Evolutionary conservation across 2,113 vertebrate genomes (phyloP).

Genomic region (Elephantulus edwardii): DNA sequence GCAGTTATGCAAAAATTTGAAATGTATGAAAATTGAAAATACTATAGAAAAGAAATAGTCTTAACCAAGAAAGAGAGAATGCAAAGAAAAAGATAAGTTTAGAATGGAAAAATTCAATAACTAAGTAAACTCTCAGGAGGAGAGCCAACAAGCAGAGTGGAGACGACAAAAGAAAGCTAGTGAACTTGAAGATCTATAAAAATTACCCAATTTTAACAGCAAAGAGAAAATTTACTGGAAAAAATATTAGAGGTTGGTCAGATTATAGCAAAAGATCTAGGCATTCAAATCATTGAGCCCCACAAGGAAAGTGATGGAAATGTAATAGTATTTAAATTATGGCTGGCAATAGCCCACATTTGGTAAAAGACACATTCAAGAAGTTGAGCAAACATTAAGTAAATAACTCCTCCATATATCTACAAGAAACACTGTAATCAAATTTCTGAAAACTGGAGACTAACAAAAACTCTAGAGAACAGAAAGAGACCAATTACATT

Average conservation of each 20-base stretch:
- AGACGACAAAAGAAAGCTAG: not conserved
- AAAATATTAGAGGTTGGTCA: not conserved
- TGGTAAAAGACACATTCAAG: not conserved
- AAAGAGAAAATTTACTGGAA: not conserved
- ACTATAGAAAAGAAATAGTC: not conserved
- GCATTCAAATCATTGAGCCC: not conserved
- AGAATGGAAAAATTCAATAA: not conserved
- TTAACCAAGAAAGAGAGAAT: not conserved
- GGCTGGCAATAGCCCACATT: not conserved
- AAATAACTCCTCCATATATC: not conserved
- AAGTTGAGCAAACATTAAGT: not conserved
- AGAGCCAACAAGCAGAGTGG: not conserved
- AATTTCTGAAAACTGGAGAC: not conserved
- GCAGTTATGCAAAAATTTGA: not conserved
- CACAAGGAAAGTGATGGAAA: not conserved
- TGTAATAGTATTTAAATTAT: not conserved
- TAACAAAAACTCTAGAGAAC: slow-evolving; percentile 10
- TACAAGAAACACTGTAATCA: not conserved
- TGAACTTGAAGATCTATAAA: not conserved
- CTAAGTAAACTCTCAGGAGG: not conserved
- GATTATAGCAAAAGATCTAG: not conserved
- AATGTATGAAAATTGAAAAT: not conserved
- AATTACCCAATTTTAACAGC: not conserved
- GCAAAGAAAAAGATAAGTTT: not conserved
- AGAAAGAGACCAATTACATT: not conserved